A percentile compares a stretch with the other conserved stretches of the same genome.
These are phyloP conservation scores for Symphodus melops DNA, from an alignment of 2,113 vertebrate genomes.

Conservation along the genomic window DNA sequence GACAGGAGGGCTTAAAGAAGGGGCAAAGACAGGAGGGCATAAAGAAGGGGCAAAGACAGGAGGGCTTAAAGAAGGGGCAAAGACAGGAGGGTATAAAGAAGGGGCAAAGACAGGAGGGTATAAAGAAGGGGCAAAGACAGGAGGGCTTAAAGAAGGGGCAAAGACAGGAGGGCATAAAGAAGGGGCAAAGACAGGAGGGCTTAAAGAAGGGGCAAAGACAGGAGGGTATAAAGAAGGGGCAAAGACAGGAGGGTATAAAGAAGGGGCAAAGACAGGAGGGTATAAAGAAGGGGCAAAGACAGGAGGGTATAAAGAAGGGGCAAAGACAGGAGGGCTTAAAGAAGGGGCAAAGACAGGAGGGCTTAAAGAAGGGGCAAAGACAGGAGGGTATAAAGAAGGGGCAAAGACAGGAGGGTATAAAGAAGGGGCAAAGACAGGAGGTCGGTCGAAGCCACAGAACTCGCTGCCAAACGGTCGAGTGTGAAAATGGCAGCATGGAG, in stretches of 20 bases:
- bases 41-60: background rate
- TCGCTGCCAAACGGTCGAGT: background rate
- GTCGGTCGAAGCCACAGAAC: background rate
- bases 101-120: too few species aligned
- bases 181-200: too few species aligned
- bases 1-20: background rate
- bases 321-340: too few species aligned
- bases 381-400: background rate
- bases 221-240: background rate
- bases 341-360: background rate
- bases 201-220: background rate
- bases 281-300: background rate
- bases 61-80: background rate
- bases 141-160: background rate
- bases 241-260: background rate
- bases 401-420: too few species aligned
- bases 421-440: background rate
- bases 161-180: background rate
- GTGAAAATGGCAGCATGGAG: slow-evolving; percentile 20
- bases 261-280: too few species aligned
- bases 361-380: background rate
- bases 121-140: background rate
- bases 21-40: too few species aligned
- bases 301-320: background rate
- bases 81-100: background rate